Evolutionary conservation across 1,140 invertebrate genomes (phyloP).

Genomic region (Drosophila lacteicornis): DNA sequence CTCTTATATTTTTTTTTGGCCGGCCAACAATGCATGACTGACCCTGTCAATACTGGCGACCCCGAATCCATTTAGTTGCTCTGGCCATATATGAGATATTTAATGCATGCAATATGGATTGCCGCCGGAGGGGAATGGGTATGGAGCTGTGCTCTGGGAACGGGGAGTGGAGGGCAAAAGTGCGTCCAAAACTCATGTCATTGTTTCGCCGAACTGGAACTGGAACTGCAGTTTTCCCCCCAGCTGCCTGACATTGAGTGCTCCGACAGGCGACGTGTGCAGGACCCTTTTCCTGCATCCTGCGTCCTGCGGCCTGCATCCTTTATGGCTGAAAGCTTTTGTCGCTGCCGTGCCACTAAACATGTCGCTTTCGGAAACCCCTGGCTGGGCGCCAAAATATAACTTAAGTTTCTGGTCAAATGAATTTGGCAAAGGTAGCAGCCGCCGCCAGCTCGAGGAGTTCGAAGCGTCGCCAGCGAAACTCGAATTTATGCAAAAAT

Average conservation of each 20-base stretch:
- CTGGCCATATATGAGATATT: constrained; percentile 67
- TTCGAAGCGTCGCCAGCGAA: constrained; percentile 35
- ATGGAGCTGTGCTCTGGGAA: background rate
- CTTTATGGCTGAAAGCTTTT: constrained; percentile 85
- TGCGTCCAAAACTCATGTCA: constrained; percentile 76
- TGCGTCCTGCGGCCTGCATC: constrained; percentile 41
- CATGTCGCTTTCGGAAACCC: constrained; percentile 57
- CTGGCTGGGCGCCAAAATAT: constrained; percentile 80
- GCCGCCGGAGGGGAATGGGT: background rate
- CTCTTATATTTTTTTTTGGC: constrained; percentile 49
- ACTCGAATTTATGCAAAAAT: constrained; percentile 78
- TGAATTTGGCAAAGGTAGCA: constrained; percentile 84
- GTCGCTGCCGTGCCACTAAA: constrained; percentile 78
- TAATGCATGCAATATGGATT: constrained; percentile 72
- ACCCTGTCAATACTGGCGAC: constrained; percentile 73
- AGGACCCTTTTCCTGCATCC: constrained; percentile 17
- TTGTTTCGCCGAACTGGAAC: constrained; percentile 65
- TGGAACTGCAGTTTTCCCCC: constrained; percentile 62
- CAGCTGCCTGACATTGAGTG: constrained; percentile 77
- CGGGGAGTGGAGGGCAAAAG: constrained; percentile 32
- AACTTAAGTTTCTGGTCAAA: constrained; percentile 85
- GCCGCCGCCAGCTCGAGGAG: constrained; percentile 28
- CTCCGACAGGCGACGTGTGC: constrained; percentile 75
- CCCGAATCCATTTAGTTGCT: constrained; percentile 71
- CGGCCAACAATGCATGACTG: constrained; percentile 80